Evolutionary conservation across 2,113 vertebrate species (phyloP), one percentile per base, ranked within the genome.

Genomic region (Eclectus roratus): DNA sequence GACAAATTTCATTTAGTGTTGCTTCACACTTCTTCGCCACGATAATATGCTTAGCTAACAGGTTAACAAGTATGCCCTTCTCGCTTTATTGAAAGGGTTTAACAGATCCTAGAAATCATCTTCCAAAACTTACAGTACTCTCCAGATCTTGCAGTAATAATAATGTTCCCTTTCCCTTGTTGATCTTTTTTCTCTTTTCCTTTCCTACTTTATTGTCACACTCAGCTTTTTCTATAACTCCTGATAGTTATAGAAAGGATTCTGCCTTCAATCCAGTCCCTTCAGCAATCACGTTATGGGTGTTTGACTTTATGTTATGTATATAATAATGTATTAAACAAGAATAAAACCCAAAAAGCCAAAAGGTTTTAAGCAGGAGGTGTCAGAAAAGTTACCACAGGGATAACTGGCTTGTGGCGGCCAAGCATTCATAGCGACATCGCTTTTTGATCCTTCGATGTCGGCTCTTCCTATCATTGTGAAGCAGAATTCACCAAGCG

Each of bases 1-100:
- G 73, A 74, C 18, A 76, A 81, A 91, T 93, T 92, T 87, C 3
- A 65, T 94, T 85, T 91, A 74, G 79, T 92, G 20, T 52, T 76
- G 35, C 65, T 93, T 93, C 69, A 29, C 23, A 28, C 23, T 80
- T 85, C 47, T 68, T 78, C 27, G 20, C 63, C 52, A 49, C 35
- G 46, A 43, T 64, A 80, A 84, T 78, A 33, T 47, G 39, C 44
- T 16, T 64, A 88, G n/a, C 68, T 91, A 91, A 56, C 72, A 87
- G 47, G 73, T 92, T 93, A 94, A 94, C 55, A 64, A 81, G 65
- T 69, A 41, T 86, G 66, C 61, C 41, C 80, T 76, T 9, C 21
- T 71, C 83, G 33, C 20, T 91, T 93, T 87, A 58, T 47, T 87
- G 28, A 84, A 78, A 84, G 78, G 39, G 52, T 79, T 87, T 87